phyloP scores from a whole-genome alignment of 2,888 invertebrate species.

The Volucella bombylans region DNA sequence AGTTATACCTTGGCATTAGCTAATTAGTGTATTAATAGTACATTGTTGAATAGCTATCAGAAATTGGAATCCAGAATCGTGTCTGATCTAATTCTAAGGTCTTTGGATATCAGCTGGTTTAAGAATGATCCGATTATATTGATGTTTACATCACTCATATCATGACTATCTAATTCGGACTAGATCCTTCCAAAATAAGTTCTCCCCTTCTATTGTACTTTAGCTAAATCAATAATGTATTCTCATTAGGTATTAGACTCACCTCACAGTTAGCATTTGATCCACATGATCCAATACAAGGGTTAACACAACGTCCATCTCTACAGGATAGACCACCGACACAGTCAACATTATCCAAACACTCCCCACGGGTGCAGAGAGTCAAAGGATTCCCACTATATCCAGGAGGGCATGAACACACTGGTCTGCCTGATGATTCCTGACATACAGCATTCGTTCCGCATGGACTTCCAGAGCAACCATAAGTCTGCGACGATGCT shows the following conservation, averaged over 20 bases:
- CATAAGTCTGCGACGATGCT: slow-evolving; percentile 76
- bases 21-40: too few relatives aligned
- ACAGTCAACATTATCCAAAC: slow-evolving; percentile 90
- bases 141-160: too few relatives aligned
- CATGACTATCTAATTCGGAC: too few relatives aligned
- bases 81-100: too few relatives aligned
- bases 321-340: slow-evolving; percentile 88
- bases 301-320: slow-evolving; percentile 90
- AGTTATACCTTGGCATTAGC: too few relatives aligned
- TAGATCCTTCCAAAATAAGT: too few relatives aligned
- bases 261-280: slow-evolving; percentile 90
- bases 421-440: slow-evolving; percentile 86
- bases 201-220: too few relatives aligned
- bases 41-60: too few relatives aligned
- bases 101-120: too few relatives aligned
- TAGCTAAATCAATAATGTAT: too few relatives aligned
- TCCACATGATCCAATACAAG: slow-evolving; percentile 90
- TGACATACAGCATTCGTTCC: slow-evolving; percentile 88
- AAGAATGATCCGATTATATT: too few relatives aligned
- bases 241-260: slow-evolving; percentile 71
- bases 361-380: slow-evolving; percentile 89
- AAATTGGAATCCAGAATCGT: too few relatives aligned
- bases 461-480: slow-evolving; percentile 86
- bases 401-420: slow-evolving; percentile 90
- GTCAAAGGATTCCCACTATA: slow-evolving; percentile 91